These are phyloP conservation scores for Catonia carolina DNA, from an alignment of 2,888 invertebrate genomes.

Conservation along the genomic window DNA sequence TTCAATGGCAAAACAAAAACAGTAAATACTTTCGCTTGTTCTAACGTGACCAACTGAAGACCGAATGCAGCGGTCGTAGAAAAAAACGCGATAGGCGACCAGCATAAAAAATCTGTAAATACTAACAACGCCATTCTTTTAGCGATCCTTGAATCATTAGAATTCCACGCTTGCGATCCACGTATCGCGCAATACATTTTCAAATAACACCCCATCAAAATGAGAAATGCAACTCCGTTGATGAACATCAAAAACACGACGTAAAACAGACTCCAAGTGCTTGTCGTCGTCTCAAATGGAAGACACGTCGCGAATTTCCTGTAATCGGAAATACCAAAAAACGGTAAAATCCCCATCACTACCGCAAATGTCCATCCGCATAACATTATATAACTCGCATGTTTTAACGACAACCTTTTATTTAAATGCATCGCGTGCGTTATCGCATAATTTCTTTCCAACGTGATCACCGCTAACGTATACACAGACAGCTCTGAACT, in stretches of 20 bases:
- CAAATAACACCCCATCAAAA: constrained; percentile 90
- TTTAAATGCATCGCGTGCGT: constrained; percentile 97
- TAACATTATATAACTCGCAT: constrained; percentile 87
- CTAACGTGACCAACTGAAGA: constrained; percentile 79
- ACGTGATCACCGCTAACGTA: constrained; percentile 91
- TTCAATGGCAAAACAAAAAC: constrained; percentile 94
- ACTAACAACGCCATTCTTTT: constrained; percentile 95
- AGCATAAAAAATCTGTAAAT: constrained; percentile 95
- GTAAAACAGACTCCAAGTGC: constrained; percentile 73
- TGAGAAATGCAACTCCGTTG: constrained; percentile 89
- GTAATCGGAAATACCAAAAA: constrained; percentile 90
- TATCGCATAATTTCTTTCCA: constrained; percentile 94
- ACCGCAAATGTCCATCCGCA: constrained; percentile 89
- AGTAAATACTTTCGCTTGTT: constrained; percentile 91
- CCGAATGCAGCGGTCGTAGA: constrained; percentile 91
- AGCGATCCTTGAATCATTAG: constrained; percentile 92
- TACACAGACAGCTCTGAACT: constrained; percentile 92
- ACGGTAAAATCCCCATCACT: constrained; percentile 78
- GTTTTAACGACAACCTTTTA: constrained; percentile 76
- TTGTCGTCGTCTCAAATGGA: constrained; percentile 83
- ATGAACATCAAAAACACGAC: constrained; percentile 85
- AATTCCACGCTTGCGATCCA: constrained; percentile 95
- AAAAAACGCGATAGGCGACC: constrained; percentile 96
- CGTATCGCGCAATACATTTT: constrained; percentile 97
- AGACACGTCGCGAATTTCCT: constrained; percentile 94